Evolutionary conservation across 2,888 invertebrate species (phyloP).

Genomic region (Temnothorax unifasciatus): DNA sequence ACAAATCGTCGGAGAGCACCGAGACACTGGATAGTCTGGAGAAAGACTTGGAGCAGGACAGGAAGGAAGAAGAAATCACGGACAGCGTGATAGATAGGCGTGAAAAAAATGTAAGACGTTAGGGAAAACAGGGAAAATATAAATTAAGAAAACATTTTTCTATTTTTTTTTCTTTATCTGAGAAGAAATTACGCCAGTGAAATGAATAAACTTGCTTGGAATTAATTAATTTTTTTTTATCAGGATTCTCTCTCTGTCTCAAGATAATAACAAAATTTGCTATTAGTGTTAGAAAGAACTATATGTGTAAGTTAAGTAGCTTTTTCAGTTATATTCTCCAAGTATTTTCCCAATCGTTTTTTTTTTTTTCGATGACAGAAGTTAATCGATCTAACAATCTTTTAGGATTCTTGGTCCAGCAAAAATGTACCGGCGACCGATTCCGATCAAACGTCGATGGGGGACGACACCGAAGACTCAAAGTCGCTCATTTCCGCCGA

Average conservation of each 20-base stretch:
- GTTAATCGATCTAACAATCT: constrained; percentile 21
- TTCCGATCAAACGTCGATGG: constrained; percentile 75
- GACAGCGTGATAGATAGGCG: constrained; percentile 78
- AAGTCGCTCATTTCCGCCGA: constrained; percentile 77
- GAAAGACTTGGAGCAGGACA: constrained; percentile 81
- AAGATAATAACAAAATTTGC: constrained; percentile 12
- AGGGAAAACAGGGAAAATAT: background rate
- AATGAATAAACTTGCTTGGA: constrained; percentile 8
- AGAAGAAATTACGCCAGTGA: constrained; percentile 3
- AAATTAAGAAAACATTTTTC: background rate
- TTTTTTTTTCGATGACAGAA: background rate
- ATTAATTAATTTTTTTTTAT: constrained; percentile 19
- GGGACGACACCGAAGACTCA: constrained; percentile 79
- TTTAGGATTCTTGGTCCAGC: constrained; percentile 80
- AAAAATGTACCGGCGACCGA: constrained; percentile 63
- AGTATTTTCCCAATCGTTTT: background rate
- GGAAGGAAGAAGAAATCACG: constrained; percentile 79
- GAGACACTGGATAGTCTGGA: constrained; percentile 85
- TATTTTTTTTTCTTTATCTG: constrained; percentile 6
- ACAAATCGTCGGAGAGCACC: constrained; percentile 84
- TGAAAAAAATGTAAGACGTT: constrained; percentile 79
- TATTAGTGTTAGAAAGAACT: background rate
- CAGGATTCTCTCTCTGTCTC: background rate
- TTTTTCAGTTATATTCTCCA: background rate
- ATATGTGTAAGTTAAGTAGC: background rate